These are phyloP conservation scores for Scaptomyza pallida DNA, from an alignment of 1,140 invertebrate genomes.

Conservation along the genomic window DNA sequence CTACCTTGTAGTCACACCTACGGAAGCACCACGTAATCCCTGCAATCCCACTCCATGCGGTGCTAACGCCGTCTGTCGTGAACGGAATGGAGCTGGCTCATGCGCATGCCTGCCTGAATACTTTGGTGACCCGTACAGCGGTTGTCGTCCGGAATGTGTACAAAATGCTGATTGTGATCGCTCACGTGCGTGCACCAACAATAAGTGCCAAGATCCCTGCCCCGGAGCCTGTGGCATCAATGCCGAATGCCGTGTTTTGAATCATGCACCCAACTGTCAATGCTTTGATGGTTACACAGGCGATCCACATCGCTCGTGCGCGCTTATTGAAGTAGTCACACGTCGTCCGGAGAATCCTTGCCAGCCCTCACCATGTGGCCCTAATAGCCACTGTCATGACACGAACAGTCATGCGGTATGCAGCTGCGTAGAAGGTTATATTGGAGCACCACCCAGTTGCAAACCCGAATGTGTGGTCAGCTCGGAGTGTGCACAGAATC, in stretches of 20 bases:
- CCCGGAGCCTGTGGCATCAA: conserved; percentile 88
- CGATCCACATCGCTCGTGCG: conserved; percentile 86
- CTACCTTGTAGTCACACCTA: conserved; percentile 65
- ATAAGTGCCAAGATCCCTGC: conserved; percentile 90
- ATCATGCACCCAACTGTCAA: conserved; percentile 90
- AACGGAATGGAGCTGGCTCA: conserved; percentile 90
- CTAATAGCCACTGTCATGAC: conserved; percentile 88
- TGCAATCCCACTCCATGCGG: conserved; percentile 92
- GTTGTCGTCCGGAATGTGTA: conserved; percentile 89
- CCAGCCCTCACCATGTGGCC: conserved; percentile 91
- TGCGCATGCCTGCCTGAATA: conserved; percentile 90
- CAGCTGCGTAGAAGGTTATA: conserved; percentile 90
- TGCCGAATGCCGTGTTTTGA: conserved; percentile 88
- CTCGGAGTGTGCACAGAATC: conserved; percentile 92
- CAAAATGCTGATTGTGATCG: conserved; percentile 88
- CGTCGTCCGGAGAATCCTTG: conserved; percentile 86
- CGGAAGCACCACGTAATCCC: conserved; percentile 85
- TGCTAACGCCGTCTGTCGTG: conserved; percentile 91
- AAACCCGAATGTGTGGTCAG: conserved; percentile 93
- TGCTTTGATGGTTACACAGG: conserved; percentile 90
- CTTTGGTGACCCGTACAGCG: conserved; percentile 90
- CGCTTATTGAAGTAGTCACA: conserved; percentile 66
- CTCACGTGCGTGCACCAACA: conserved; percentile 88
- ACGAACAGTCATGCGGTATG: conserved; percentile 91
- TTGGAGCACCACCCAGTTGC: conserved; percentile 91